These are phyloP conservation scores for Antrozous pallidus DNA, from an alignment of 2,797 vertebrate genomes.

Conservation along the genomic window DNA sequence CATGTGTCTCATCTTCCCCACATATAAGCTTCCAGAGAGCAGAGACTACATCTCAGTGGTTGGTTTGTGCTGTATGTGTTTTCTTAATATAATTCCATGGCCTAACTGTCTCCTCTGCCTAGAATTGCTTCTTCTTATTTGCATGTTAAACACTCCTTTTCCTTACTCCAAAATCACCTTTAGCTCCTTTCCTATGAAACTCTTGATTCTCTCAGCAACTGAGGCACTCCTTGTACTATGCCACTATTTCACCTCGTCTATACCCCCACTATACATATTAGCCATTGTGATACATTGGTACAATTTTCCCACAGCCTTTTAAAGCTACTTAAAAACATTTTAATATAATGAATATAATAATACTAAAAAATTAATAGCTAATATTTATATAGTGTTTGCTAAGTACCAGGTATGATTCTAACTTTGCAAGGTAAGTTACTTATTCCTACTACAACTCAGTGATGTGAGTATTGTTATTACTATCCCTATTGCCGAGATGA, in stretches of 20 bases:
- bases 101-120: background rate
- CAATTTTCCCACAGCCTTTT: background rate
- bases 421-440: background rate
- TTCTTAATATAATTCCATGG: background rate
- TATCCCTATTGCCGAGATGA: background rate
- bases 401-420: background rate
- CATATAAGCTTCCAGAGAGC: background rate
- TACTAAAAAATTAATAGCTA: background rate
- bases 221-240: background rate
- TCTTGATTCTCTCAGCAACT: background rate
- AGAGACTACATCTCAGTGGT: background rate
- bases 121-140: background rate
- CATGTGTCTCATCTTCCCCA: background rate
- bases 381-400: background rate
- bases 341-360: background rate
- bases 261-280: background rate
- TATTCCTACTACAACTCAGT: background rate
- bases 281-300: background rate
- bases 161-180: background rate
- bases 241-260: background rate
- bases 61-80: background rate
- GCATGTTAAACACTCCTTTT: background rate
- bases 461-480: background rate
- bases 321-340: background rate
- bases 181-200: background rate